Evolutionary conservation across 2,113 vertebrate species (phyloP).

Genomic region (Eurystomus gularis): DNA sequence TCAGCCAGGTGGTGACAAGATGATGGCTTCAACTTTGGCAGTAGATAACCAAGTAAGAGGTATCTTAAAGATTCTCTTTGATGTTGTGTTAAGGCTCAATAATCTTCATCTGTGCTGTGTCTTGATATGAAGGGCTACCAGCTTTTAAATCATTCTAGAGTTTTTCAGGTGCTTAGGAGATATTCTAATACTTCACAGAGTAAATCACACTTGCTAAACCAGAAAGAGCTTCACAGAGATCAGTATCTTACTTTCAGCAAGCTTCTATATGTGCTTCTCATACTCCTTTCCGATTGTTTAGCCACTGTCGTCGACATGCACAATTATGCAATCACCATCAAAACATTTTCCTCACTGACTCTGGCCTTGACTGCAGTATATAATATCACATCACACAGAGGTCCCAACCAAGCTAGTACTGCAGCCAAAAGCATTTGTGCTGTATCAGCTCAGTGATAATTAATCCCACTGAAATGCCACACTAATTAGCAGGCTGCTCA

Average conservation of each 20-base stretch:
- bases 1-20: not conserved
- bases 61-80: not conserved
- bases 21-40: conserved; percentile 24
- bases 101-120: not conserved
- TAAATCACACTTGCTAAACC: not conserved
- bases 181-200: conserved; percentile 4
- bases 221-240: not conserved
- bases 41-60: not conserved
- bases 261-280: not conserved
- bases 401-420: not conserved
- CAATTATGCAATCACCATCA: not conserved
- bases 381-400: not conserved
- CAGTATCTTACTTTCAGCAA: not conserved
- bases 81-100: not conserved
- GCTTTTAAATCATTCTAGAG: conserved; percentile 4
- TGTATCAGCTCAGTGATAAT: not conserved
- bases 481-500: not conserved
- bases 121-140: conserved; percentile 14
- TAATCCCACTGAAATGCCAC: not conserved
- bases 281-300: not conserved
- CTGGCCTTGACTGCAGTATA: not conserved
- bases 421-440: not conserved
- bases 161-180: not conserved
- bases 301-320: not conserved
- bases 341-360: not conserved